Conservation (phyloP, 2,113 vertebrate species). For the Pedionomus torquatus region DNA sequence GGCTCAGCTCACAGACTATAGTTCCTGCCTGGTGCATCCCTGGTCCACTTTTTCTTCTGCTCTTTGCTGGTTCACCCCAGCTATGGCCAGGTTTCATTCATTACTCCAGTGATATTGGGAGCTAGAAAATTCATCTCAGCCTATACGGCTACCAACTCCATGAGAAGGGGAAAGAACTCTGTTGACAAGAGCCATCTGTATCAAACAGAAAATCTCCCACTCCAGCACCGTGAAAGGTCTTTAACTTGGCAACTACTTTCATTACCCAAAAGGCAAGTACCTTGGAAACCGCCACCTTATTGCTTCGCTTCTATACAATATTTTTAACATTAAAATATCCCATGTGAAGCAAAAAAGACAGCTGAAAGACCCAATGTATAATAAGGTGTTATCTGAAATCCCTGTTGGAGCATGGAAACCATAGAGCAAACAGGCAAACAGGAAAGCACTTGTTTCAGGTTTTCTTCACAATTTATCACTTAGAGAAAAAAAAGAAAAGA, state of each 20-base stretch:
- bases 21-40: neutral
- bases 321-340: neutral
- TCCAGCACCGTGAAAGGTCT: neutral
- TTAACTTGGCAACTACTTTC: neutral
- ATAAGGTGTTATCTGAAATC: neutral
- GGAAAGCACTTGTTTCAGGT: neutral
- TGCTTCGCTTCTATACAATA: neutral
- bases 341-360: neutral
- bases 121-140: neutral
- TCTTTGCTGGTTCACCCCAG: neutral
- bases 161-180: neutral
- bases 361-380: neutral
- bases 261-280: neutral
- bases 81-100: neutral
- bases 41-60: neutral
- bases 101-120: neutral
- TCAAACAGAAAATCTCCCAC: neutral
- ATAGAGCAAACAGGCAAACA: neutral
- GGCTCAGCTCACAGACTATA: fast-evolving
- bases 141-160: neutral
- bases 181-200: neutral
- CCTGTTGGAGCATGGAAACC: neutral
- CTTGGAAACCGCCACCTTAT: neutral
- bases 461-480: neutral
- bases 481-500: fast-evolving